Evolutionary conservation across 2,797 vertebrate genomes (phyloP), one percentile per base, ranked within the genome.

Genomic region (Phoebastria nigripes): DNA sequence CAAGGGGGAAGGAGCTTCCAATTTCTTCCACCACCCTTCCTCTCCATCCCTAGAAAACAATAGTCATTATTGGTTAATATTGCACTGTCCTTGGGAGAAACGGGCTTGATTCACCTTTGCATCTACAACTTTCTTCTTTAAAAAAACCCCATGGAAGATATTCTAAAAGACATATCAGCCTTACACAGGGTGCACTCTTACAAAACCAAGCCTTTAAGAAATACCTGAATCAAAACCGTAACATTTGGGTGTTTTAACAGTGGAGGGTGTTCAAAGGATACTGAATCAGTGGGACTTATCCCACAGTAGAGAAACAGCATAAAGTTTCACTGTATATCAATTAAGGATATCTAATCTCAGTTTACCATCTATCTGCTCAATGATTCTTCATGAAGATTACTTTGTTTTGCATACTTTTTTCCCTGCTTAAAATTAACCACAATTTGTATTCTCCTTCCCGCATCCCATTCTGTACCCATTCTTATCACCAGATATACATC

Each of bases 401-500:
- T 54, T 37, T 37, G 33, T 10, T 33, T 29, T 44, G 10, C 33
- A 25, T 26, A 51, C 15, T 18, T 35, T 20, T 52, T 59, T 5
- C 15, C 17, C 33, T 6, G 5, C 49, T 87, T 63, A 67, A 58
- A 79, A 46, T 78, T 29, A 73, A 39, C 4, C 13, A 33, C 51
- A 65, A 59, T 35, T 18, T 63, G 16, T 41, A 39, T 55, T 66
- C 47, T 78, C 18, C 56, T 49, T 56, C 58, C 55, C 22, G 2
- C 24, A 15, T 26, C n/a, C 67, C 17, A 33, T 20, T 71, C 33
- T 24, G n/a, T 16, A 94, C 95, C 97, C 97, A 97, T 97, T 97
- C 97, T 29, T 98, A 97, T 73, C 97, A 97, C 97, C 98, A 63
- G n/a, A 12, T 97, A 96, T 95, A 94, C 95, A 86, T 51, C 91